phyloP scores from a whole-genome alignment of 2,888 invertebrate genomes.

The Drosophila fungiperda region DNA sequence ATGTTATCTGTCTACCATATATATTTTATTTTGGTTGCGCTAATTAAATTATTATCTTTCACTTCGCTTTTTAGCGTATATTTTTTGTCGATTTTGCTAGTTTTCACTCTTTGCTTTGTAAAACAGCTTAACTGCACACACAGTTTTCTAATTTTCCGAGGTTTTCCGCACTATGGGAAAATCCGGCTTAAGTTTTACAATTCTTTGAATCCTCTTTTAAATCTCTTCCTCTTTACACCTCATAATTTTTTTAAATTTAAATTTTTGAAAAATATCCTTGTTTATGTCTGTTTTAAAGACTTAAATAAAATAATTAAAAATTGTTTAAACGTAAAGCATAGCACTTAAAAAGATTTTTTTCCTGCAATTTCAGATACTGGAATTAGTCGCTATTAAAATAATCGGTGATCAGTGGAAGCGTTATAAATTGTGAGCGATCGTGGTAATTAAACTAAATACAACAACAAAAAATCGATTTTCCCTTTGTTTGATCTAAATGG shows the following conservation, averaged over 20 bases:
- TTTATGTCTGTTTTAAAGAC: background rate
- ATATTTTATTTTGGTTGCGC: constrained; percentile 10
- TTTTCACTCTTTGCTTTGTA: background rate
- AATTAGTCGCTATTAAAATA: background rate
- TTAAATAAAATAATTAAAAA: background rate
- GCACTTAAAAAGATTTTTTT: background rate
- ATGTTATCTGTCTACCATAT: constrained; percentile 5
- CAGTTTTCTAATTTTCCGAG: background rate
- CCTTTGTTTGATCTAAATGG: background rate
- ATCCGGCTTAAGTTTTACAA: background rate
- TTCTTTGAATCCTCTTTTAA: background rate
- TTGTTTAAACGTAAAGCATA: background rate
- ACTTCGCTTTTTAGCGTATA: constrained; percentile 9
- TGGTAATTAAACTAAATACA: constrained; percentile 9
- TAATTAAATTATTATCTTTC: constrained; percentile 45
- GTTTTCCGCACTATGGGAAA: background rate
- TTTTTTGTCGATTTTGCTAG: constrained; percentile 2
- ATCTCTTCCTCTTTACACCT: background rate
- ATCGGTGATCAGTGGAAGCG: constrained; percentile 7
- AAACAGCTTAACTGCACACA: background rate
- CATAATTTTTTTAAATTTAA: background rate
- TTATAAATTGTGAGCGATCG: background rate
- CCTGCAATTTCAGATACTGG: constrained; percentile 4
- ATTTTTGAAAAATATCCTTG: background rate
- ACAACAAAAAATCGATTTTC: background rate